These are phyloP conservation scores for Noctua comes DNA, from an alignment of 2,888 invertebrate species.

Conservation along the genomic window DNA sequence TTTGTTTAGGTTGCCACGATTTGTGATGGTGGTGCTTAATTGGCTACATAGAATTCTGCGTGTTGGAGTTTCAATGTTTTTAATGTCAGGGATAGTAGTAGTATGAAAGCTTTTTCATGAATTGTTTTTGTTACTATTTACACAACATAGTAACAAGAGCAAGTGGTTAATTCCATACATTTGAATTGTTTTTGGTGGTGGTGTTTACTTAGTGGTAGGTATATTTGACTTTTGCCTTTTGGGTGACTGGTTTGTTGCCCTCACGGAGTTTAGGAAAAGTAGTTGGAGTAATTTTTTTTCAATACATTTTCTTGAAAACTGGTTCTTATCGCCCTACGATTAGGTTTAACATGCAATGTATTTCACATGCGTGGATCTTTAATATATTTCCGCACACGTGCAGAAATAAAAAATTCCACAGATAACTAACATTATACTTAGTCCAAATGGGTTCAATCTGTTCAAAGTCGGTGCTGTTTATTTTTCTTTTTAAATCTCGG, in stretches of 20 bases:
- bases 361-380: too few relatives aligned
- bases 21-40: constrained; percentile 12
- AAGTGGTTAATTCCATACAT: background rate
- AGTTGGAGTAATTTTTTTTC: background rate
- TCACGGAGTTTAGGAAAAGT: background rate
- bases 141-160: too few relatives aligned
- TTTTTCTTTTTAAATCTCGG: too few relatives aligned
- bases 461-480: too few relatives aligned
- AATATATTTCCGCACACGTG: too few relatives aligned
- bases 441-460: too few relatives aligned
- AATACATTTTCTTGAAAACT: too few relatives aligned
- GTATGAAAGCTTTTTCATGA: background rate
- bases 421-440: too few relatives aligned
- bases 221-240: background rate
- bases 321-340: too few relatives aligned
- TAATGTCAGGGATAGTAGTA: background rate
- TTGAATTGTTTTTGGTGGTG: background rate
- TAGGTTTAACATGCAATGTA: too few relatives aligned
- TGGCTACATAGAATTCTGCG: background rate
- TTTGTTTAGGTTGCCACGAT: constrained; percentile 44
- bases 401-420: too few relatives aligned
- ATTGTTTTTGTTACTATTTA: background rate
- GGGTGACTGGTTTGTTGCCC: background rate
- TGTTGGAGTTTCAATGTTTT: background rate
- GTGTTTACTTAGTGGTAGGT: background rate